Percentiles rank a stretch among this genome's conserved stretches.
Conservation (phyloP, 2,888 invertebrate species). For the Cenopis cana region DNA sequence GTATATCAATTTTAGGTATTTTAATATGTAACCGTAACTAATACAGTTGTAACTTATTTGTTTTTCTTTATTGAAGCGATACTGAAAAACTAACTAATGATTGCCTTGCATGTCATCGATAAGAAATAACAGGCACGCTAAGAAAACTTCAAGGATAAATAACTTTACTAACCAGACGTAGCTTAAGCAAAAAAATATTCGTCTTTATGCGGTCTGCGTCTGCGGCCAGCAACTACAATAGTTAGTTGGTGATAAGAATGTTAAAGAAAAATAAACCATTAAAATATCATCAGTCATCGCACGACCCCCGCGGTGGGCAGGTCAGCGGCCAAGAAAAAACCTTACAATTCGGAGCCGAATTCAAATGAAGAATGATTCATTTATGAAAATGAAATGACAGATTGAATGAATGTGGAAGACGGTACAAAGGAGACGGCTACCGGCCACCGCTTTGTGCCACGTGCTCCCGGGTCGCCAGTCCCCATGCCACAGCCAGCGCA, state of each 20-base stretch:
- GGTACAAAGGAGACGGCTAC: slow-evolving; percentile 74
- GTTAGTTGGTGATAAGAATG: slow-evolving; percentile 80
- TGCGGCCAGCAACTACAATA: slow-evolving; percentile 69
- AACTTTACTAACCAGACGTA: slow-evolving; percentile 44
- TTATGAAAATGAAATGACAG: slow-evolving; percentile 84
- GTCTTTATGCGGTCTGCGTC: slow-evolving; percentile 53
- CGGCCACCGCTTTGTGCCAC: slow-evolving; percentile 71
- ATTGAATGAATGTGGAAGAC: slow-evolving; percentile 76
- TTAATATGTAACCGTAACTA: too few relatives aligned
- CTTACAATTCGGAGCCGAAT: slow-evolving; percentile 72
- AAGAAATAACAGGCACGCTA: slow-evolving; percentile 30
- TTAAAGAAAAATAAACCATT: slow-evolving; percentile 84
- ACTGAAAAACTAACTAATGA: slow-evolving; percentile 34
- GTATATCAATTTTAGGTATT: too few relatives aligned
- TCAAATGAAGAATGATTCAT: slow-evolving; percentile 84
- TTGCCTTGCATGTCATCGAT: slow-evolving; percentile 42
- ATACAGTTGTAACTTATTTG: slow-evolving; percentile 21
- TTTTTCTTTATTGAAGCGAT: slow-evolving; percentile 19
- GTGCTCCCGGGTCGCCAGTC: slow-evolving; percentile 58
- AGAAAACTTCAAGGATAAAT: slow-evolving; percentile 43
- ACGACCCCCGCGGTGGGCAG: slow-evolving; percentile 81
- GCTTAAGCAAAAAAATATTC: slow-evolving; percentile 48
- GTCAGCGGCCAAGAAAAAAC: slow-evolving; percentile 78
- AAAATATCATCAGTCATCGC: slow-evolving; percentile 81
- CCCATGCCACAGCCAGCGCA: too few relatives aligned